Evolutionary conservation across 1,140 invertebrate genomes (phyloP), one percentile per base, ranked within the genome.

Genomic region (Leptinotarsa undecemlineata): DNA sequence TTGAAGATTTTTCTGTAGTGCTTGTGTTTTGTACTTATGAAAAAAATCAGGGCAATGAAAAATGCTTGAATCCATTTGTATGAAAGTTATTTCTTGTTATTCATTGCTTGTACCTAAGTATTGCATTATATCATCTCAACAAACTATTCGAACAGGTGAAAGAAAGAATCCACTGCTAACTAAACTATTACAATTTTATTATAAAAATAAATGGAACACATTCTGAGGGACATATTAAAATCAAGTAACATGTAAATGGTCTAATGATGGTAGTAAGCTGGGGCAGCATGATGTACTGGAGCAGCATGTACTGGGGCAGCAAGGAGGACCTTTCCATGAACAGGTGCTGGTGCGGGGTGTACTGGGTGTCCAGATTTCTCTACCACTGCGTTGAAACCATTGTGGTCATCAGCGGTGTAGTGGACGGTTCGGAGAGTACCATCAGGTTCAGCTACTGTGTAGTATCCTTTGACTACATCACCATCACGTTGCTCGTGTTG

Each of bases 331-430:
- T 19, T 33, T 14, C 19, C 20, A 48, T 33, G n/a, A 21, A 26
- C 19, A 11, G 33, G 33, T 47, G 71, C 57, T 57, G 74, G 74
- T 19, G 83, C 84, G n/a, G 67, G 48, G 71, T 84, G 81, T 11
- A 84, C 84, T 26, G 85, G 79, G 14, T 84, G 84, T 62, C 78
- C 77, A 21, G 75, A 60, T 57, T 81, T 81, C 68, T 81, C 82
- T 62, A 86, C 85, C 19, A 85, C 82, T 60, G 69, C 69, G 48
- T 71, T 71, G 48, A 71, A 71, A 62, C 69, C 69, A n/a, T 71
- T 71, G 57, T 71, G 86, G 3, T 87, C 85, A 82, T 90, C 89
- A 47, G 89, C 89, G 3, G 89, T 90, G 82, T 92, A 91, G 78
- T 90, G 89, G 1, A 91, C 90, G 23, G 88, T 88, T 74, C 90